Evolutionary conservation across 2,797 vertebrate species (phyloP).

Genomic region (Synaphobranchus kaupii): DNA sequence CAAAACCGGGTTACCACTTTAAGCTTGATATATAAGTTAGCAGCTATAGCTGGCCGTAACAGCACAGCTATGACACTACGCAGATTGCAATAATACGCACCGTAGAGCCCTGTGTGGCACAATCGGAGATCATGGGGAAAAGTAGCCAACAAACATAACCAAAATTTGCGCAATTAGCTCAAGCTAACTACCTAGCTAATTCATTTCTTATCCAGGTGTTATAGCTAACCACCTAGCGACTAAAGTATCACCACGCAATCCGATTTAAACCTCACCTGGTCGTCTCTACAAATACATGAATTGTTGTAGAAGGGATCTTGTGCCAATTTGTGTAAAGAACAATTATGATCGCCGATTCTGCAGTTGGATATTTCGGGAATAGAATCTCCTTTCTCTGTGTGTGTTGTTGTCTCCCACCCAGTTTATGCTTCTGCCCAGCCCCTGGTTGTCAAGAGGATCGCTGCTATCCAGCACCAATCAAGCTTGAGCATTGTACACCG

Average conservation of each 20-base stretch:
- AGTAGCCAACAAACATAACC: neutral
- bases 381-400: conserved; percentile 10
- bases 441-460: conserved; percentile 66
- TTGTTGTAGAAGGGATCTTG: conserved; percentile 14
- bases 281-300: conserved; percentile 23
- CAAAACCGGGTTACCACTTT: neutral
- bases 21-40: neutral
- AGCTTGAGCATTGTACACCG: conserved; percentile 8
- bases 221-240: neutral
- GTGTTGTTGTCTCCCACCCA: conserved; percentile 37
- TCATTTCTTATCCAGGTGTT: neutral
- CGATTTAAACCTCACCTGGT: conserved; percentile 35
- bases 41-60: neutral
- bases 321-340: neutral
- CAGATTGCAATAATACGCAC: neutral
- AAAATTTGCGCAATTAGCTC: neutral
- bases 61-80: neutral
- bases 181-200: neutral
- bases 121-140: neutral
- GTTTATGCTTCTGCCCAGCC: conserved; percentile 50
- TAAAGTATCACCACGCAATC: conserved; percentile 43
- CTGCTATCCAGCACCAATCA: conserved; percentile 58
- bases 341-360: neutral
- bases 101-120: neutral
- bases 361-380: neutral